Percentiles rank a stretch among this genome's conserved stretches.
These are phyloP conservation scores for Sinocyclocheilus anophthalmus DNA, from an alignment of 2,113 vertebrate genomes.

Conservation along the genomic window DNA sequence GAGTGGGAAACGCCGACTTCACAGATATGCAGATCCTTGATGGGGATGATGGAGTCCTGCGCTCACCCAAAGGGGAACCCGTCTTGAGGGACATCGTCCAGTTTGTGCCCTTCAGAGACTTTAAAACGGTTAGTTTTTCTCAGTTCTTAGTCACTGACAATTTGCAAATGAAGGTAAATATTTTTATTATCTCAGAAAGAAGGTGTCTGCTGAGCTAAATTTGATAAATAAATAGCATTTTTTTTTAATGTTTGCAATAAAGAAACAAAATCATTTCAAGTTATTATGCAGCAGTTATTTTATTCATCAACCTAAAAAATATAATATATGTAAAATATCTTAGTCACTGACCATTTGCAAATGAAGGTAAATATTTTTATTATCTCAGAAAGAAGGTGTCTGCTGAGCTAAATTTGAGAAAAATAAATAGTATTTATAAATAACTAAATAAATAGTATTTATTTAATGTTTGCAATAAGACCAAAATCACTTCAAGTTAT, in stretches of 20 bases:
- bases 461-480: too few relatives aligned
- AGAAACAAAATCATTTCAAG: too few relatives aligned
- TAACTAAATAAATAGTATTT: too few relatives aligned
- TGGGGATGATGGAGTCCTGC: slow-evolving; percentile 86
- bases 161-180: not conserved
- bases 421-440: too few relatives aligned
- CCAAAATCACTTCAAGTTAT: too few relatives aligned
- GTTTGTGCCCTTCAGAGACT: slow-evolving; percentile 94
- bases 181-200: not conserved
- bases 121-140: slow-evolving; percentile 86
- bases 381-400: not conserved
- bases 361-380: not conserved
- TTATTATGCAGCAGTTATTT: too few relatives aligned
- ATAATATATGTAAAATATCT: not conserved
- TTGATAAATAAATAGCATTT: too few relatives aligned
- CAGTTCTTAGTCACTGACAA: slow-evolving; percentile 10
- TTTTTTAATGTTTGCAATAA: too few relatives aligned
- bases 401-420: not conserved
- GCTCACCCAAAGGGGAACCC: slow-evolving; percentile 87
- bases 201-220: not conserved
- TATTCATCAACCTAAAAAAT: not conserved
- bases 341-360: not conserved
- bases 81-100: slow-evolving; percentile 92
- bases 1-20: slow-evolving; percentile 94
- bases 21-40: slow-evolving; percentile 96